Base-by-base conservation (phyloP, 2,113 vertebrate genomes). In the Hemiprocne comata region DNA sequence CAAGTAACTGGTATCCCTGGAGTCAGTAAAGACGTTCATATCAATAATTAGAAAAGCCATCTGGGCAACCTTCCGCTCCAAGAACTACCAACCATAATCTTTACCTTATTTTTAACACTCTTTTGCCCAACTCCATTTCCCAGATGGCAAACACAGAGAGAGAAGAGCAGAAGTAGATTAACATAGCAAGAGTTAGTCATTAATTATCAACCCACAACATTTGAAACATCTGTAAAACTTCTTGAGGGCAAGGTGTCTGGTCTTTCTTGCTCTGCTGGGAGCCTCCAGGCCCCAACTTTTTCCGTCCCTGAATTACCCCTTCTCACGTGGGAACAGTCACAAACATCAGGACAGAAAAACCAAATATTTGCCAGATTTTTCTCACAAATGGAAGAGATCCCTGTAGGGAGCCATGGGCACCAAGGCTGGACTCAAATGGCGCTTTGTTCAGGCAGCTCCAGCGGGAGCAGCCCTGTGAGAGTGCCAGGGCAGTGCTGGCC, bases 251-350 rank as follows among this genome's bases (percentile, higher is more conserved):
- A 94, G 10, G 78, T 93, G n/a, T 61, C 74, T 76, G 44, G 54
- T 90, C 77, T 58, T 67, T 34, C 87, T 60, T 1, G 1, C n/a
- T 85, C 38, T 86, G 36, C 64, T 64, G 58, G 57, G 36, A 91
- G 50, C 50, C 65, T 78, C 38, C 5, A 6, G 64, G 55, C 70
- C 55, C 67, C 0, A 0, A 62, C 23, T 76, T 0, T 0, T 40
- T 85, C 85, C 61, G 40, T 69, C 50, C 44, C 28, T 3, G 6
- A 33, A 11, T 90, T 66, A 72, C 20, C 36, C 60, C 21, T 79
- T 83, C 67, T 90, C 72, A 42, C 0, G 0, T 66, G 75, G 36
- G 53, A 94, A 58, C n/a, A 87, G 36, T 58, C 64, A 66, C 75
- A 91, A 91, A 70, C 2, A 0, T 53, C 58, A 85, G 44, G 48